Evolutionary conservation across 2,113 vertebrate genomes (phyloP).

Genomic region (Dasyornis broadbenti): DNA sequence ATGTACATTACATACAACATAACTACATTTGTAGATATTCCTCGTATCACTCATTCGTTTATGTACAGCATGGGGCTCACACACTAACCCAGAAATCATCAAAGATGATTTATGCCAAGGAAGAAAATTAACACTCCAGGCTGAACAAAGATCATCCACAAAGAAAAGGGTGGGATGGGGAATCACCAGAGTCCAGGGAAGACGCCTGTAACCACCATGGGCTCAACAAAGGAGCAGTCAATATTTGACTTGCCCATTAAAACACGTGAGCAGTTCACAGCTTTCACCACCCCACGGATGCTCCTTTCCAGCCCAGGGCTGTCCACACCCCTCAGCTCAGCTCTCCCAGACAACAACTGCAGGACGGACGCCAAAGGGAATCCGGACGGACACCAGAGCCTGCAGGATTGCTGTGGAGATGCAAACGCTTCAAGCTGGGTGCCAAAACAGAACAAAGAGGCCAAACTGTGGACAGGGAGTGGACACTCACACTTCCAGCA

Average conservation of each 20-base stretch:
- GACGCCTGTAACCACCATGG: not conserved
- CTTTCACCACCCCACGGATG: not conserved
- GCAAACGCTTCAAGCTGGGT: not conserved
- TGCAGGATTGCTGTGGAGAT: not conserved
- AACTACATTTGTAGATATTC: slow-evolving; percentile 78
- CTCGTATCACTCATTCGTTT: slow-evolving; percentile 74
- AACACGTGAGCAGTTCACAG: not conserved
- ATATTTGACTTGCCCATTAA: not conserved
- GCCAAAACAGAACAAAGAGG: not conserved
- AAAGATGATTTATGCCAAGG: slow-evolving; percentile 16
- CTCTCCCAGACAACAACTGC: not conserved
- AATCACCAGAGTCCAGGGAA: not conserved
- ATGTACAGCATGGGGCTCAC: slow-evolving; percentile 79
- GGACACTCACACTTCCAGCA: not conserved
- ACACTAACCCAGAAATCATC: slow-evolving; percentile 59
- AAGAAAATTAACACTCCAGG: slow-evolving; percentile 7
- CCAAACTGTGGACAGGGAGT: not conserved
- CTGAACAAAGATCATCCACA: not conserved
- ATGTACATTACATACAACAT: slow-evolving; percentile 97
- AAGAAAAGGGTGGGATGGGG: not conserved
- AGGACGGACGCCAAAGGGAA: not conserved
- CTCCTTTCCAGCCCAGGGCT: not conserved
- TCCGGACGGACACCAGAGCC: not conserved
- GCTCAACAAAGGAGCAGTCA: not conserved
- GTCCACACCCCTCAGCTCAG: not conserved